Evolutionary conservation across 2,113 vertebrate genomes (phyloP).

Genomic region (Vidua chalybeata): DNA sequence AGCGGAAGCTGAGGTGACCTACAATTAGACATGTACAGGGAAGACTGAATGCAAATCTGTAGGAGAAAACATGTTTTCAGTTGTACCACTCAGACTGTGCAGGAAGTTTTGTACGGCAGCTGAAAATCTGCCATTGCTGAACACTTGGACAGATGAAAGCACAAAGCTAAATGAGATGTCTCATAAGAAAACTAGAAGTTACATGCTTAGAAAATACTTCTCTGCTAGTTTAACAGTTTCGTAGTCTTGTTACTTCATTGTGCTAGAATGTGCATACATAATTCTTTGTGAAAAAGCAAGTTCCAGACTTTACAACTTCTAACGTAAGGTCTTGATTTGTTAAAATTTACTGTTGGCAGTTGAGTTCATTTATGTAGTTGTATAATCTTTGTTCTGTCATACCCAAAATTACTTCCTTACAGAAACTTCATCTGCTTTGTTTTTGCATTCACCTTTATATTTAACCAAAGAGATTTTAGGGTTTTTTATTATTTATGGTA

Average conservation of each 20-base stretch:
- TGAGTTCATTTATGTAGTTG: background rate
- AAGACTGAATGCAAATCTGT: background rate
- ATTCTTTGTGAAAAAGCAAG: background rate
- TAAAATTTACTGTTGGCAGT: background rate
- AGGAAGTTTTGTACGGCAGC: background rate
- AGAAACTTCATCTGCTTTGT: background rate
- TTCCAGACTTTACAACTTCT: background rate
- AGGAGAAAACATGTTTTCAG: background rate
- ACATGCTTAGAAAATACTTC: background rate
- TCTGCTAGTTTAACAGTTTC: background rate
- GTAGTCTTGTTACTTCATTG: background rate
- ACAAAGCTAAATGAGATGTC: too few relatives aligned
- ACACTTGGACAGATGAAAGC: background rate
- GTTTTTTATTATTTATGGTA: background rate
- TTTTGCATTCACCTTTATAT: background rate
- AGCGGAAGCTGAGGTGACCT: background rate
- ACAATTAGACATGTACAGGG: fast-evolving
- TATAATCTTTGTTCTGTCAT: background rate
- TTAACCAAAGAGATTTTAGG: background rate
- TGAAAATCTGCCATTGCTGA: background rate
- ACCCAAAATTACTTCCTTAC: background rate
- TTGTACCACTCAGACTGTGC: background rate
- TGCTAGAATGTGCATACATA: background rate
- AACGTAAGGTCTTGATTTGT: background rate
- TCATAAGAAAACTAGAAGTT: background rate